Conservation (phyloP, 1,140 invertebrate genomes). For the Macrobrachium rosenbergii region DNA sequence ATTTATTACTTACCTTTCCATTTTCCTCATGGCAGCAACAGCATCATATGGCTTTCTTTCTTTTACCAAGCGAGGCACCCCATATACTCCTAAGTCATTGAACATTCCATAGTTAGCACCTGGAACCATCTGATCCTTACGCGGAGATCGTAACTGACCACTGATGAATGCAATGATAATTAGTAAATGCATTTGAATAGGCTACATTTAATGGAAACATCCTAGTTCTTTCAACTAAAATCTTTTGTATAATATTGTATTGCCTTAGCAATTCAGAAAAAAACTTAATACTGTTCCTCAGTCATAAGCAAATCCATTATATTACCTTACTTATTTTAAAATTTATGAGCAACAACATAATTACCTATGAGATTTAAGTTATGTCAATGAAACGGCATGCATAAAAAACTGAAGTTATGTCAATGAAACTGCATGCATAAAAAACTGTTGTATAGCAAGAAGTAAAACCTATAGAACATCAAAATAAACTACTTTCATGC, state of each 20-base stretch:
- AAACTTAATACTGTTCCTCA: too few species aligned
- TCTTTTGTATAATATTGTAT: too few species aligned
- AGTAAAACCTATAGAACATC: too few species aligned
- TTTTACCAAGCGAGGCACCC: constrained; percentile 74
- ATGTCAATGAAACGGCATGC: too few species aligned
- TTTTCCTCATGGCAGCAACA: constrained; percentile 73
- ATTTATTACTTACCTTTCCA: constrained; percentile 71
- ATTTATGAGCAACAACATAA: too few species aligned
- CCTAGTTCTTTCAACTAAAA: too few species aligned
- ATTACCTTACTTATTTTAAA: too few species aligned
- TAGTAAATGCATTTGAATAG: neutral
- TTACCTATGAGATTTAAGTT: too few species aligned
- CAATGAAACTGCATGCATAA: neutral
- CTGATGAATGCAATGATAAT: constrained; percentile 48
- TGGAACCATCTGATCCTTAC: constrained; percentile 71
- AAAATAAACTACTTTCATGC: too few species aligned
- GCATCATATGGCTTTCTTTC: constrained; percentile 73
- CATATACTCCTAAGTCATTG: constrained; percentile 75
- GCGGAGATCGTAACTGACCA: constrained; percentile 72
- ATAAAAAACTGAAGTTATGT: neutral
- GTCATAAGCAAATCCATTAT: too few species aligned
- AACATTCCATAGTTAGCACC: constrained; percentile 71
- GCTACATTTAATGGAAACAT: neutral
- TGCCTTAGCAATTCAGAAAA: too few species aligned
- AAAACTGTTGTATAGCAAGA: neutral